Percentiles rank a stretch among this genome's conserved stretches.
Conservation (phyloP, 2,888 invertebrate genomes). For the Bimastos eiseni region DNA sequence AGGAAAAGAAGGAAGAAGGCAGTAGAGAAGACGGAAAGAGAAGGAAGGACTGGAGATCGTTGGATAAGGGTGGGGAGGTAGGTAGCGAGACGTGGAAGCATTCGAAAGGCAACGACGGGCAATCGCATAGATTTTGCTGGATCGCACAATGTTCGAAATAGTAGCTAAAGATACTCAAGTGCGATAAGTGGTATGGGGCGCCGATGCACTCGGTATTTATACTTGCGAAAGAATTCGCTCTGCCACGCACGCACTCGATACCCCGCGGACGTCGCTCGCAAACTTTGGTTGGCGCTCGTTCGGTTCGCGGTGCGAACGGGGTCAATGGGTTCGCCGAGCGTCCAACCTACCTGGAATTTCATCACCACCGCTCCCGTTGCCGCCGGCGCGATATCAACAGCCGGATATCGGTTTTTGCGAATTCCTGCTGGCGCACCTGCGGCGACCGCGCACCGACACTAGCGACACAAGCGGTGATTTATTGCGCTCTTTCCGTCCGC, state of each 20-base stretch:
- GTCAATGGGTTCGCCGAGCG: background rate
- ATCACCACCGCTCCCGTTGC: background rate
- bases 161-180: background rate
- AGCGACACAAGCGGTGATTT: background rate
- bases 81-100: background rate
- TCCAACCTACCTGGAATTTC: background rate
- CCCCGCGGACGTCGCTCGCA: background rate
- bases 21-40: background rate
- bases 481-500: background rate
- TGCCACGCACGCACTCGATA: background rate
- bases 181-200: constrained; percentile 6
- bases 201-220: constrained; percentile 5
- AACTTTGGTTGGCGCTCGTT: background rate
- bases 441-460: background rate
- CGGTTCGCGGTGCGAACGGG: background rate
- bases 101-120: background rate
- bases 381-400: background rate
- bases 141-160: background rate
- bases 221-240: background rate
- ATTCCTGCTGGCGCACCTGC: background rate
- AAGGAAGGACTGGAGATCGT: background rate
- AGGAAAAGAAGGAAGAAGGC: no score
- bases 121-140: background rate
- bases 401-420: constrained; percentile 6
- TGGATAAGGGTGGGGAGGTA: background rate